phyloP scores from a whole-genome alignment of 2,113 vertebrate genomes.

The Peucedramus taeniatus region DNA sequence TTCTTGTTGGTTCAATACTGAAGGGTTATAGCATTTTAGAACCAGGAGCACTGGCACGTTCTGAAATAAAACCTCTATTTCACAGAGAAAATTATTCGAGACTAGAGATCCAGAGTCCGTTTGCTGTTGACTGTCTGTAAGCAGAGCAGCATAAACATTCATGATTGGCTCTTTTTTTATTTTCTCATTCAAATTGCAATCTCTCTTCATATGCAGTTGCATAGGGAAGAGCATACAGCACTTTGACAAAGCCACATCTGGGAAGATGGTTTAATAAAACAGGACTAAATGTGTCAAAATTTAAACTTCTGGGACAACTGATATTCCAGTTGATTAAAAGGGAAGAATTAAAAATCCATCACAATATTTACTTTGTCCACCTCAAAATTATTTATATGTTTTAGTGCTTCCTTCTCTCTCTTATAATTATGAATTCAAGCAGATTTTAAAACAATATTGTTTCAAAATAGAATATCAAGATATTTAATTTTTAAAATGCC shows the following conservation, averaged over 20 bases:
- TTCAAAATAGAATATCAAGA: not conserved
- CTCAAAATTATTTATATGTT: not conserved
- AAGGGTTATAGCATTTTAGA: slow-evolving; percentile 26
- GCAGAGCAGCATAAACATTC: not conserved
- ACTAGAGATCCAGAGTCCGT: not conserved
- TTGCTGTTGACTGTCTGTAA: not conserved
- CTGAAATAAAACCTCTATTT: not conserved
- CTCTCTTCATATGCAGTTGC: not conserved
- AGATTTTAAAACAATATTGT: not conserved
- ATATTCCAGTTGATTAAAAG: not conserved
- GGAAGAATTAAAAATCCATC: not conserved
- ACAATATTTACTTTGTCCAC: not conserved
- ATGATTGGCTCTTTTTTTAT: not conserved
- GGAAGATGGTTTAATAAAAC: not conserved
- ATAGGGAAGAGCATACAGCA: not conserved
- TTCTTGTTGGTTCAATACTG: slow-evolving; percentile 35
- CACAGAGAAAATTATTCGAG: not conserved
- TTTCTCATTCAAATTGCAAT: not conserved
- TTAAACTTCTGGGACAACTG: not conserved
- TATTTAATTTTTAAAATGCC: not conserved
- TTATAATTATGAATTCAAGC: not conserved
- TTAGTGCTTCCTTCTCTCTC: not conserved
- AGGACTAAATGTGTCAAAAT: not conserved
- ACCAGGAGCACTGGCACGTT: not conserved
- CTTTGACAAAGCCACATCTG: not conserved